Percentiles rank a stretch among this genome's conserved stretches.
Conservation (phyloP, 2,797 vertebrate species). For the Gymnocypris eckloni region DNA sequence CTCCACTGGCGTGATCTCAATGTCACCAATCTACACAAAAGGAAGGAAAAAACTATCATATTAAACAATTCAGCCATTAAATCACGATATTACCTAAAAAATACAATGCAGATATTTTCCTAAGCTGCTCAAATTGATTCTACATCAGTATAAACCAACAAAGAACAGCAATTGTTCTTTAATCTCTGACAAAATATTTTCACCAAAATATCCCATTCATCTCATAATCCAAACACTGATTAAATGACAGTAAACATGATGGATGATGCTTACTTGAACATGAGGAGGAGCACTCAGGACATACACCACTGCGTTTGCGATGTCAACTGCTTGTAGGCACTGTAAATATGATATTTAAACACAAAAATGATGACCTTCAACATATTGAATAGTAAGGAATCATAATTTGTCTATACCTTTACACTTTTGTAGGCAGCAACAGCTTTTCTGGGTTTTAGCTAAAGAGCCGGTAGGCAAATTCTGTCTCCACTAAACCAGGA, state of each 20-base stretch:
- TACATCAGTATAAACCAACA: not conserved
- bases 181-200: not conserved
- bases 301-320: constrained; percentile 83
- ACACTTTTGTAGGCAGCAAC: constrained; percentile 75
- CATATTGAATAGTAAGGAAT: not conserved
- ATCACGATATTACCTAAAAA: not conserved
- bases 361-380: not conserved
- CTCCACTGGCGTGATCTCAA: constrained; percentile 85
- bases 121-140: not conserved
- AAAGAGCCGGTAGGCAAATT: constrained; percentile 80
- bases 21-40: constrained; percentile 82
- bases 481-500: constrained; percentile 88
- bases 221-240: not conserved
- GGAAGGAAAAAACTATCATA: constrained; percentile 55
- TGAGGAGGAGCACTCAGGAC: constrained; percentile 85
- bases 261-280: constrained; percentile 79
- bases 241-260: not conserved
- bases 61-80: not conserved
- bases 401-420: constrained; percentile 75
- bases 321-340: constrained; percentile 85
- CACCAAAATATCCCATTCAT: not conserved
- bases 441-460: constrained; percentile 75
- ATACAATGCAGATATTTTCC: not conserved
- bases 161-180: no score
- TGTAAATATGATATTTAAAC: constrained; percentile 35